Evolutionary conservation across 2,113 vertebrate genomes (phyloP).

Genomic region (Microtus richardsoni): DNA sequence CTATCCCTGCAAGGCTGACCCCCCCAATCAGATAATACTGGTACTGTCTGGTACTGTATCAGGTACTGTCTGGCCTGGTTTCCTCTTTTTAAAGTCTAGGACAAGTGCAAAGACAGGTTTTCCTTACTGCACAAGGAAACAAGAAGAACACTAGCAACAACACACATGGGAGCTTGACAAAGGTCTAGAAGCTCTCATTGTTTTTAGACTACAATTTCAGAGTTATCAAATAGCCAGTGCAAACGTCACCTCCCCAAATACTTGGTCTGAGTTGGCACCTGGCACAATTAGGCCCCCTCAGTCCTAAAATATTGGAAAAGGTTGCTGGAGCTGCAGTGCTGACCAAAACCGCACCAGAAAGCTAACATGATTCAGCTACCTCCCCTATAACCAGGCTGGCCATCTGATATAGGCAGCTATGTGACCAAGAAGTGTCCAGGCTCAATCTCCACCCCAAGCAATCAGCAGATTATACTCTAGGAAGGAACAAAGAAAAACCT

Average conservation of each 20-base stretch:
- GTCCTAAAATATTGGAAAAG: not conserved
- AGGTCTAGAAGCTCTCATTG: not conserved
- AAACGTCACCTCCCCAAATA: not conserved
- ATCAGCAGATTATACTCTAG: not conserved
- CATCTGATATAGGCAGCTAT: too few relatives aligned
- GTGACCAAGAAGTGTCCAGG: not conserved
- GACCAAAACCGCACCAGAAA: not conserved
- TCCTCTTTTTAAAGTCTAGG: not conserved
- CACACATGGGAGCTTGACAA: rapidly evolving
- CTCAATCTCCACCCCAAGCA: not conserved
- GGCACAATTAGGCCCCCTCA: not conserved
- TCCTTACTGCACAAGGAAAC: not conserved
- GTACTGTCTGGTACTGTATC: not conserved
- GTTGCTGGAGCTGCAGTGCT: not conserved
- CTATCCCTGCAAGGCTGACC: too few relatives aligned
- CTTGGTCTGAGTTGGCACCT: not conserved
- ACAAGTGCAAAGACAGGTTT: not conserved
- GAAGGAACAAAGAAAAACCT: not conserved
- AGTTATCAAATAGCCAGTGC: not conserved
- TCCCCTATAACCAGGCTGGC: too few relatives aligned
- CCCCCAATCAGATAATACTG: not conserved
- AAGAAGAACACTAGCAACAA: not conserved
- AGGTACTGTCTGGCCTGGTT: not conserved
- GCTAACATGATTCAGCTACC: rapidly evolving
- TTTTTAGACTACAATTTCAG: not conserved